Evolutionary conservation across 2,113 vertebrate genomes (phyloP).

Genomic region (Guaruba guarouba): DNA sequence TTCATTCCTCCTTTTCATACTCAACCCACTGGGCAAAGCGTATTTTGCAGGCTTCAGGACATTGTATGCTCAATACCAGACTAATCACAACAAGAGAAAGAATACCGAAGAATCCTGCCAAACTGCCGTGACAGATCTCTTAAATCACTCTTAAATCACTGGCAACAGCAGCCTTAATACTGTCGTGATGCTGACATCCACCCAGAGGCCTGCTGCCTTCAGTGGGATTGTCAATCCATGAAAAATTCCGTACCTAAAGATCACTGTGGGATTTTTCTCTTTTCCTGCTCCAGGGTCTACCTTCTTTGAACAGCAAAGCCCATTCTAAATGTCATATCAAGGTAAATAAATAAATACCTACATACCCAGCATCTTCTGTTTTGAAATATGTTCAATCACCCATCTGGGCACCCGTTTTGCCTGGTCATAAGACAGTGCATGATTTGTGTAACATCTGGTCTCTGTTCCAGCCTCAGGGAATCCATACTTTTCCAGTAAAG

Average conservation of each 20-base stretch:
- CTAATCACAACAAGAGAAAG: background rate
- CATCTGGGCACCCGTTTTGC: slow-evolving; percentile 79
- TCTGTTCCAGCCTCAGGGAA: slow-evolving; percentile 80
- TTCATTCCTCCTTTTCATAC: background rate
- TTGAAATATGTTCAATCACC: slow-evolving; percentile 86
- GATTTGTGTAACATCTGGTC: slow-evolving; percentile 77
- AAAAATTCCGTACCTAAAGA: background rate
- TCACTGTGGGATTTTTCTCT: background rate
- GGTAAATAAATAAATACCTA: background rate
- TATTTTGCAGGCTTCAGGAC: background rate
- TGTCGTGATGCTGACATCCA: background rate
- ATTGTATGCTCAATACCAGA: background rate
- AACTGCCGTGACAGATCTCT: background rate
- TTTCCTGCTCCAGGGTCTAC: background rate
- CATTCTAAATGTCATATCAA: background rate
- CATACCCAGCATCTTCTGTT: slow-evolving; percentile 78
- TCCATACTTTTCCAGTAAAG: slow-evolving; percentile 76
- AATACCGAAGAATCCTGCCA: background rate
- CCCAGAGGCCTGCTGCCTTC: background rate
- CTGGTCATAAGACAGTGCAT: slow-evolving; percentile 84
- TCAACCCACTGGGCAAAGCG: background rate
- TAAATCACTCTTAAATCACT: background rate
- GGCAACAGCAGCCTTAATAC: background rate
- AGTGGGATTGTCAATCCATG: background rate
- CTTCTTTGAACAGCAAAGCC: background rate